Conservation (phyloP, 1,140 invertebrate species). For the Heliothis virescens region DNA sequence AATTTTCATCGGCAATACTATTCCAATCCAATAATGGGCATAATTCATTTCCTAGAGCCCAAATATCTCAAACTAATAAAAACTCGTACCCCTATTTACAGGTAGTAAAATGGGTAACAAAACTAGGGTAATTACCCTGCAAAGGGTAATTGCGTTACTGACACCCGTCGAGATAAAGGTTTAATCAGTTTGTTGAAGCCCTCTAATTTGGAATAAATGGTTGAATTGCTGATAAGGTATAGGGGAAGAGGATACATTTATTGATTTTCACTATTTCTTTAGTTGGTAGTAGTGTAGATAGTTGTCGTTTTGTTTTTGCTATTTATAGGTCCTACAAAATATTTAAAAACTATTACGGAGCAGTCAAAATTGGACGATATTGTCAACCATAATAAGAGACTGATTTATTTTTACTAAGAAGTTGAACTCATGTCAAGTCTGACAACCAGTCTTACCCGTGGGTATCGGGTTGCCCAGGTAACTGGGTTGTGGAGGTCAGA, state of each 20-base stretch:
- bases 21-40: no score
- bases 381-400: no score
- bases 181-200: conserved; percentile 36
- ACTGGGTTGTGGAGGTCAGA: no score
- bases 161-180: conserved; percentile 27
- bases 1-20: no score
- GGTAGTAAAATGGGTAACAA: conserved; percentile 20
- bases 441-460: no score
- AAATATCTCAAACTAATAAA: not conserved
- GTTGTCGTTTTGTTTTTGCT: not conserved
- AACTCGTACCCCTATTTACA: not conserved
- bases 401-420: no score
- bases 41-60: not conserved
- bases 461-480: no score
- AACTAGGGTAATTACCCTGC: conserved; percentile 42
- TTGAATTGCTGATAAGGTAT: conserved; percentile 8
- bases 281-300: not conserved
- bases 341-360: no score
- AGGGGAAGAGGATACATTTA: not conserved
- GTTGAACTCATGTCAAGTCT: no score
- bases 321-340: not conserved
- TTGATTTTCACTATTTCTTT: not conserved
- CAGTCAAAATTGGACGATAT: no score
- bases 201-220: conserved; percentile 22
- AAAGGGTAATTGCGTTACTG: conserved; percentile 20